Percentiles rank a stretch among this genome's conserved stretches.
phyloP scores from a whole-genome alignment of 2,888 invertebrate species.

The Agrilus cyanescens region DNA sequence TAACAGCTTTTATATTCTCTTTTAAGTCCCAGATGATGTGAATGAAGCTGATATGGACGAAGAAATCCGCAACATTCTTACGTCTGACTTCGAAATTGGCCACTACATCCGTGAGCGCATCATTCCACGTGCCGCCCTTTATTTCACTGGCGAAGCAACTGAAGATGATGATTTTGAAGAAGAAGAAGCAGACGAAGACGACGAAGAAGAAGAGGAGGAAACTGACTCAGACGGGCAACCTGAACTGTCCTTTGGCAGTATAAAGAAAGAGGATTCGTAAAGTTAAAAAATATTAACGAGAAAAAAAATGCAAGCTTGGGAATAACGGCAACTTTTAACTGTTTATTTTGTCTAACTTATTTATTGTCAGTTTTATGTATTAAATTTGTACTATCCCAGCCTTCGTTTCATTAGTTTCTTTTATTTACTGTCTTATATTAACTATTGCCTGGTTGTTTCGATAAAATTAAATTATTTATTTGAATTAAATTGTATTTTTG shows the following conservation, averaged over 20 bases:
- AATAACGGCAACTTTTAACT: no score
- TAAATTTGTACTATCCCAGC: no score
- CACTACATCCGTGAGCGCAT: constrained; percentile 95
- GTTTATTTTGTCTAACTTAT: no score
- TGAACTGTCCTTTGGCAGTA: constrained; percentile 14
- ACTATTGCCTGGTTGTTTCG: no score
- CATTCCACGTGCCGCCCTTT: constrained; percentile 92
- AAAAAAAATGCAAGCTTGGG: no score
- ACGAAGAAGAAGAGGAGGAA: constrained; percentile 49
- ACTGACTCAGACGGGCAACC: constrained; percentile 37
- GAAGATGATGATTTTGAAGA: constrained; percentile 64
- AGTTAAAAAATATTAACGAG: no score
- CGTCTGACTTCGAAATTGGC: constrained; percentile 96
- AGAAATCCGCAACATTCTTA: constrained; percentile 72
- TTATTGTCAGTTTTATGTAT: no score
- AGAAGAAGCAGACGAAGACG: constrained; percentile 49
- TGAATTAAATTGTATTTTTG: no score
- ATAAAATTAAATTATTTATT: no score
- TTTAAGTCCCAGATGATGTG: constrained; percentile 65
- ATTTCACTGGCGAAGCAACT: constrained; percentile 79
- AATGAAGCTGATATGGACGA: constrained; percentile 73
- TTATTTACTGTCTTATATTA: no score
- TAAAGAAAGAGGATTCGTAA: no score
- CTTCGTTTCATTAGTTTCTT: no score
- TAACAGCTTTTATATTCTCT: not conserved